phyloP scores from a whole-genome alignment of 2,797 vertebrate species.

The Enteromius fasciolatus region DNA sequence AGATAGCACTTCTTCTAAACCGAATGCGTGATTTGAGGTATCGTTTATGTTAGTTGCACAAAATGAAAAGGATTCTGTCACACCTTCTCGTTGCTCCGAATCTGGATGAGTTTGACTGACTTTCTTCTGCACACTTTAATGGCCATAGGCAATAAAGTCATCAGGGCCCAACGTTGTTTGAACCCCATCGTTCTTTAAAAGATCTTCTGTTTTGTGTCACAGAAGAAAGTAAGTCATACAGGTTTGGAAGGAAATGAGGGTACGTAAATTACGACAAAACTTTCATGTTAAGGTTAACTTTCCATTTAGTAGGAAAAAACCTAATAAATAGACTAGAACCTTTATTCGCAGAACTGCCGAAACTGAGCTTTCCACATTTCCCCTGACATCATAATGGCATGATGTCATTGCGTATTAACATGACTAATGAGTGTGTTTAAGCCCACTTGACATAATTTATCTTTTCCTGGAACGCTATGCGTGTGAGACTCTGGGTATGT shows the following conservation, averaged over 20 bases:
- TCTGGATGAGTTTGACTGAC: background rate
- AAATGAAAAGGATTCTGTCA: background rate
- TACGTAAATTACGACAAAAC: background rate
- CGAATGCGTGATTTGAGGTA: background rate
- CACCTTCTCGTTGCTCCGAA: background rate
- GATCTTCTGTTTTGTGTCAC: background rate
- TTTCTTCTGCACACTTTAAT: background rate
- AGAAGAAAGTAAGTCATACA: background rate
- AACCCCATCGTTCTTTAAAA: background rate
- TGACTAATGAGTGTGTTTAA: conserved; percentile 36
- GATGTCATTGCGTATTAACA: conserved; percentile 34
- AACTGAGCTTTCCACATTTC: conserved; percentile 24
- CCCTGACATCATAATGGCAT: conserved; percentile 21
- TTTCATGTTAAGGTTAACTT: background rate
- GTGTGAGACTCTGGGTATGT: conserved; percentile 16
- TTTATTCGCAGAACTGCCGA: conserved; percentile 12
- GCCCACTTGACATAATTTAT: conserved; percentile 29
- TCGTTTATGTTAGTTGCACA: background rate
- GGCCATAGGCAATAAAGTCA: background rate
- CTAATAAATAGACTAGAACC: background rate
- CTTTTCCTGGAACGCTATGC: conserved; percentile 17
- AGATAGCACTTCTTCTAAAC: background rate
- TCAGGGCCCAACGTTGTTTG: background rate
- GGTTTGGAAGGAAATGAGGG: background rate
- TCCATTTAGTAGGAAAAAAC: background rate